phyloP scores from a whole-genome alignment of 2,888 invertebrate species.

The Odontocerum albicorne region DNA sequence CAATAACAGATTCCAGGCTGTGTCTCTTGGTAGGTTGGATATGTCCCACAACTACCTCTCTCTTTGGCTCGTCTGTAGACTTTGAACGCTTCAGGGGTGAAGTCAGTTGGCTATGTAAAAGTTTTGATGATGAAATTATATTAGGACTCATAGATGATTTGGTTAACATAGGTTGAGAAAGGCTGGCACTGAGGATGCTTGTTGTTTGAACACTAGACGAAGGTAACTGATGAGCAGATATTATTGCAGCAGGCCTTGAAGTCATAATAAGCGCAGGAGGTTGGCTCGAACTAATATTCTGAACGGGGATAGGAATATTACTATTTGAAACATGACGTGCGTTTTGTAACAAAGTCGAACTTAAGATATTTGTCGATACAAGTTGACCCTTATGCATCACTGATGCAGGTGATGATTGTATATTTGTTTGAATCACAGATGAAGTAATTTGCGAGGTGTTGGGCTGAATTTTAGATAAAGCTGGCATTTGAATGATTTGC shows the following conservation, averaged over 20 bases:
- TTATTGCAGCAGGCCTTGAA: slow-evolving; percentile 43
- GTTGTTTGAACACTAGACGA: slow-evolving; percentile 35
- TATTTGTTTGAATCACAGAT: slow-evolving; percentile 49
- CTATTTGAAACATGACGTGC: slow-evolving; percentile 49
- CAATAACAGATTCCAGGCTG: slow-evolving; percentile 57
- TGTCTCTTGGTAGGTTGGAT: slow-evolving; percentile 56
- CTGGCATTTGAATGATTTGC: slow-evolving; percentile 58
- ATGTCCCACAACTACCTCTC: slow-evolving; percentile 55
- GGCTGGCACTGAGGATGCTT: slow-evolving; percentile 49
- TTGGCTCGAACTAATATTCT: slow-evolving; percentile 55
- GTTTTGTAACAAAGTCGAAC: slow-evolving; percentile 54
- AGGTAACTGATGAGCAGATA: slow-evolving; percentile 23
- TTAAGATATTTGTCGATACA: slow-evolving; percentile 53
- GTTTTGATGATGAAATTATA: slow-evolving; percentile 55
- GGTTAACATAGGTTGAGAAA: slow-evolving; percentile 41
- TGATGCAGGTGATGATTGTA: slow-evolving; percentile 49
- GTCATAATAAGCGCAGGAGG: slow-evolving; percentile 58
- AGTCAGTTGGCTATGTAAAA: slow-evolving; percentile 63
- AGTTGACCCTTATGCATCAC: slow-evolving; percentile 48
- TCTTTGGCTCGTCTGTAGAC: slow-evolving; percentile 58
- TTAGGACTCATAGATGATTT: slow-evolving; percentile 50
- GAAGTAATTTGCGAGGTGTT: slow-evolving; percentile 37
- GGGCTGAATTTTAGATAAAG: slow-evolving; percentile 51
- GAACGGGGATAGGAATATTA: slow-evolving; percentile 49
- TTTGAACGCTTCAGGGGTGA: slow-evolving; percentile 59